Evolutionary conservation across 2,888 invertebrate species (phyloP).

Genomic region (Lysandra bellargus): DNA sequence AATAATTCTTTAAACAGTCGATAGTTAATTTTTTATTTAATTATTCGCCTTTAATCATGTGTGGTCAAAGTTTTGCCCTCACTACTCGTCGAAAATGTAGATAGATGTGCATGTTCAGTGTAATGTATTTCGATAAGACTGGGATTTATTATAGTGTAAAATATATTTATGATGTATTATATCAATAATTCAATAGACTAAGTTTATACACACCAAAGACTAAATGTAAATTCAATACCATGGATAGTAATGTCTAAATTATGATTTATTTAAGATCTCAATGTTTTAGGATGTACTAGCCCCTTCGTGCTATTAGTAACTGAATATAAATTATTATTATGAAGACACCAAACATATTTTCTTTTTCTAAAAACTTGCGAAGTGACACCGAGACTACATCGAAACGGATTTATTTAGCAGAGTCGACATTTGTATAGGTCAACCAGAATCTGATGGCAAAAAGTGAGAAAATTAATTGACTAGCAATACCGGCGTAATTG

Average conservation of each 20-base stretch:
- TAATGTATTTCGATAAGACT: conserved; percentile 27
- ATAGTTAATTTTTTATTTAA: background rate
- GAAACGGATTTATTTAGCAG: no score
- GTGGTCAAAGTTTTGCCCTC: background rate
- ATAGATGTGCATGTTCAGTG: conserved; percentile 9
- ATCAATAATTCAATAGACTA: conserved; percentile 19
- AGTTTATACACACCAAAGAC: conserved; percentile 30
- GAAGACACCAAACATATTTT: background rate
- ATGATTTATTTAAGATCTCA: background rate
- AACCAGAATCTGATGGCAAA: no score
- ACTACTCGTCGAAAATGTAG: background rate
- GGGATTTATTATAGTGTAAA: conserved; percentile 22
- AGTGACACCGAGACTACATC: no score
- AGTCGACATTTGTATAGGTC: no score
- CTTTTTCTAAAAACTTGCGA: no score
- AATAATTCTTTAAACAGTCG: background rate
- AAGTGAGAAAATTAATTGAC: no score
- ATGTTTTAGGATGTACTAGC: background rate
- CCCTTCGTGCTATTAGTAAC: background rate
- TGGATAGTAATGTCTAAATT: conserved; percentile 5
- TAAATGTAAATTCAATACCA: conserved; percentile 18
- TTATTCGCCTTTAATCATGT: background rate
- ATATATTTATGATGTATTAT: conserved; percentile 13
- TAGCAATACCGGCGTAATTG: no score
- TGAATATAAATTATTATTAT: background rate